Base-by-base conservation (phyloP, 2,113 vertebrate species). In the Malurus melanocephalus region DNA sequence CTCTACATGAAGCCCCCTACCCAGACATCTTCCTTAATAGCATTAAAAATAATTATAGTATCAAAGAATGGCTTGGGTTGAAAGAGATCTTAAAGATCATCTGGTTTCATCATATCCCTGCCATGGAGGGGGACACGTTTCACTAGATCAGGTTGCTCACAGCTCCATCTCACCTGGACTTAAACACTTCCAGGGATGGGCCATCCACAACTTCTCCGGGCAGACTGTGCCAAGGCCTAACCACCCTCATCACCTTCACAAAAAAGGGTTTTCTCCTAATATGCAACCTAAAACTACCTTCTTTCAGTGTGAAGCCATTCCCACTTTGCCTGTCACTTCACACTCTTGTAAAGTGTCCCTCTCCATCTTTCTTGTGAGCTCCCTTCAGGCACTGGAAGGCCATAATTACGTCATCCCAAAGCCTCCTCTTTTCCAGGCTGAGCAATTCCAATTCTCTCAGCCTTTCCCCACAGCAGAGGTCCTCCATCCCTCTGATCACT, bases 111-210 rank as follows among this genome's bases (percentile, higher is more conserved):
- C 38, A 73, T 4, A 7, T 21, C 12, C 2, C 18, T 52, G 28
- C 4, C 0, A 3, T n/a, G 38, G 16, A 9, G 16, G 52, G 27
- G 38, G 8, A 45, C 16, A n/a, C 2, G 2, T 46, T 45, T 35
- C 18, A 14, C 26, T 17, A 45, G 12, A 38, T 8, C 9, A 33
- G 8, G 23, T 3, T 33, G 5, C 7, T 52, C 23, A 11, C 28
- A 73, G 16, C 16, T 11, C 2, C 28, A 59, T 46, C 19, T 23
- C 59, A 4, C 13, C 16, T n/a, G 9, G 4, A 4, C 28, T 40
- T 60, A 40, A 60, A 7, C 23, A 21, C 20, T 46, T 60, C 52
- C n/a, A 80, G 52, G 7, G 12, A n/a, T 45, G 13, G 18, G 3
- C 5, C 9, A 38, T 20, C 7, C 19, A 45, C 38, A 45, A 0